Evolutionary conservation across 2,113 vertebrate species (phyloP).

Genomic region (Andinoacara biseriatus): DNA sequence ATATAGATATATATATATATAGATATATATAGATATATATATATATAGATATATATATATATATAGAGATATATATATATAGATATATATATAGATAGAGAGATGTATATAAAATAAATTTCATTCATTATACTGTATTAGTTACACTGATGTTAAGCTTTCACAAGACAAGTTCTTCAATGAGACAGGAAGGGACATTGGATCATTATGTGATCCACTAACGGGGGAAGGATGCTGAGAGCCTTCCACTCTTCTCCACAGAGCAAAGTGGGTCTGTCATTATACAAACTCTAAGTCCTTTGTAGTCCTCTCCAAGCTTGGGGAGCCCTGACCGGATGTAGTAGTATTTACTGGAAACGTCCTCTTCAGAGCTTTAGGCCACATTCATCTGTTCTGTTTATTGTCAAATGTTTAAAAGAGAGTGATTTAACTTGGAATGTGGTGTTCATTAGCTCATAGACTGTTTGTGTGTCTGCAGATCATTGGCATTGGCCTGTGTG

Average conservation of each 20-base stretch:
- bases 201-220: conserved; percentile 23
- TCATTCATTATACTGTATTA: neutral
- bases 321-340: neutral
- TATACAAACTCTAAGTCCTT: conserved; percentile 11
- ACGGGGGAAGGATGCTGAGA: neutral
- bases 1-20: no score
- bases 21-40: no score
- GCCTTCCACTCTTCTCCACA: neutral
- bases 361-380: neutral
- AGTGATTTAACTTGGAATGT: neutral
- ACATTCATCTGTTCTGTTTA: neutral
- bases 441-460: conserved; percentile 25
- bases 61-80: no score
- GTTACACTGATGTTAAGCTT: neutral
- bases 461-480: conserved; percentile 80
- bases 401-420: neutral
- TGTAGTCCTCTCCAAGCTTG: neutral
- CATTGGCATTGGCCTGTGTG: conserved; percentile 97
- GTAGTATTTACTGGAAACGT: neutral
- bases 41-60: no score
- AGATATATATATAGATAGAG: no score
- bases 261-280: conserved; percentile 26
- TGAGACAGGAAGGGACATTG: neutral
- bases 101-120: neutral
- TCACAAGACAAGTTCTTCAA: conserved; percentile 11